A percentile compares a stretch with the other conserved stretches of the same genome.
These are phyloP conservation scores for Rhizomys pruinosus DNA, from an alignment of 2,113 vertebrate species.

Conservation along the genomic window DNA sequence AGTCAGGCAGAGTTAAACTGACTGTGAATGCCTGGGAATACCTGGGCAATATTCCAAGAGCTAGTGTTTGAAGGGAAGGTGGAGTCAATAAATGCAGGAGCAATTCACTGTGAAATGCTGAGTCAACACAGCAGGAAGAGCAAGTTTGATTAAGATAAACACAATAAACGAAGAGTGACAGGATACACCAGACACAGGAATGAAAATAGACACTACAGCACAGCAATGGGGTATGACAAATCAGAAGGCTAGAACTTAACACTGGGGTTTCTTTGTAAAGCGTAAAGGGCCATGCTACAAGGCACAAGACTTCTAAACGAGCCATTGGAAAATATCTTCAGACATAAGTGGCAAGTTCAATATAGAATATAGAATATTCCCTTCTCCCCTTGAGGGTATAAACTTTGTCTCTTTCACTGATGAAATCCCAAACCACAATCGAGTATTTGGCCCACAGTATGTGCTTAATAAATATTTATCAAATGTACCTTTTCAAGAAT, in stretches of 20 bases:
- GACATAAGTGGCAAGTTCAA: background rate
- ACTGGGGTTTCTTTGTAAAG: background rate
- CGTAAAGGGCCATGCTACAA: background rate
- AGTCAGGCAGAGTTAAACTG: background rate
- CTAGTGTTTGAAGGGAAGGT: background rate
- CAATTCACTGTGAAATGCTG: background rate
- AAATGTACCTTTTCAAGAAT: background rate
- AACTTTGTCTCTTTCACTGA: background rate
- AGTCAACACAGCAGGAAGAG: background rate
- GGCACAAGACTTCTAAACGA: background rate
- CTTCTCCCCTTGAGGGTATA: background rate
- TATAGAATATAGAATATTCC: background rate
- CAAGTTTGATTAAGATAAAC: background rate
- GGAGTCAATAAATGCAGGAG: background rate
- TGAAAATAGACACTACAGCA: too few relatives aligned
- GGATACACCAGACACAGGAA: background rate
- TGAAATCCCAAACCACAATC: background rate
- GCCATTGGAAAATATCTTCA: background rate
- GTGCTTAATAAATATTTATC: background rate
- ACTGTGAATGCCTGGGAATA: background rate
- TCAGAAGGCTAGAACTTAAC: background rate
- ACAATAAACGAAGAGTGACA: background rate
- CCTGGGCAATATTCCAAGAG: slow-evolving; percentile 24
- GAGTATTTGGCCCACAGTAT: background rate
- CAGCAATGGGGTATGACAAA: background rate